Percentiles rank a stretch among this genome's conserved stretches.
Evolutionary conservation across 2,113 vertebrate genomes (phyloP).

Genomic region (Alces alces): DNA sequence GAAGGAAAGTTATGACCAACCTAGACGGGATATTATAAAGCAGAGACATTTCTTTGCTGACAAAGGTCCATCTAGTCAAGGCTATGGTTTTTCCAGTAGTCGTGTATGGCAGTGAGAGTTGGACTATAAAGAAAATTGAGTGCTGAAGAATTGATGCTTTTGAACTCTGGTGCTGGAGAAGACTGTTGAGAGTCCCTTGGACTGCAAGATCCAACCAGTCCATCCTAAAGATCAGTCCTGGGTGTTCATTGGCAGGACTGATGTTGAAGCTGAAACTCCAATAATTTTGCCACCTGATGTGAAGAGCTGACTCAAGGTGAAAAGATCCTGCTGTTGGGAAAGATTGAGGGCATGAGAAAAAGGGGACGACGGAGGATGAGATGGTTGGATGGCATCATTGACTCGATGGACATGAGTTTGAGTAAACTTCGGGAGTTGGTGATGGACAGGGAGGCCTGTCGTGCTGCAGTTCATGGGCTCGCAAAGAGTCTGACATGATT

Average conservation of each 20-base stretch:
- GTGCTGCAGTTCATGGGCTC: fast-evolving
- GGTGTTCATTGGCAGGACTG: neutral
- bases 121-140: neutral
- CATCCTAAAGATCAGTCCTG: neutral
- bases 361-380: fast-evolving
- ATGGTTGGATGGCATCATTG: neutral
- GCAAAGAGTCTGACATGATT: fast-evolving
- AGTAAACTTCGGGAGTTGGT: neutral
- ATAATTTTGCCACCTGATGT: neutral
- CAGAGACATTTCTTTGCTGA: neutral
- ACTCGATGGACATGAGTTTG: neutral
- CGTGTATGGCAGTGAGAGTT: neutral
- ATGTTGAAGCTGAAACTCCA: neutral
- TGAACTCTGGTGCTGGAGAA: neutral
- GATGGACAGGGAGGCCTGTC: neutral
- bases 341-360: neutral
- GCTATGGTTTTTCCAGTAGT: neutral
- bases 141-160: neutral
- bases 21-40: neutral
- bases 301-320: neutral
- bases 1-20: neutral
- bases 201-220: neutral
- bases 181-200: neutral
- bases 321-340: neutral
- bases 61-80: neutral